These are phyloP conservation scores for Zingel zingel DNA, from an alignment of 2,113 vertebrate genomes.

Conservation along the genomic window DNA sequence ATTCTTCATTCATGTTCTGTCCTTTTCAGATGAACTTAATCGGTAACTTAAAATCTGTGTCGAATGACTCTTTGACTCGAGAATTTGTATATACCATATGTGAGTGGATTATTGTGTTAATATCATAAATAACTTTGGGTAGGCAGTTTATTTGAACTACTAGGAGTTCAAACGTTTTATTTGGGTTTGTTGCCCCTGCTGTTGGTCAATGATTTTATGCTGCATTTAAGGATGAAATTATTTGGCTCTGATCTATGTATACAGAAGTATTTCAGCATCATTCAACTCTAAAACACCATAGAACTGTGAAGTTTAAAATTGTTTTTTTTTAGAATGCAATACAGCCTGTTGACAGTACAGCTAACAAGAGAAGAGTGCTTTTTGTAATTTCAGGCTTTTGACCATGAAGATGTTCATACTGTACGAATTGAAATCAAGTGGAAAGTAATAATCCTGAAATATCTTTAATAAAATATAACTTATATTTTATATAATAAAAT, in stretches of 20 bases:
- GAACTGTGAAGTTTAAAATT: not conserved
- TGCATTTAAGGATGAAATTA: not conserved
- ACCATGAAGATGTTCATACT: not conserved
- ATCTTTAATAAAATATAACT: not conserved
- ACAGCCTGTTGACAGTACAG: too few relatives aligned
- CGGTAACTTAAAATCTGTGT: conserved; percentile 8
- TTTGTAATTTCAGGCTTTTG: not conserved
- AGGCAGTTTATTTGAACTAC: not conserved
- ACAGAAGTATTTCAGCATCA: not conserved
- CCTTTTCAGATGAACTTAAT: not conserved
- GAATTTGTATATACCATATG: not conserved
- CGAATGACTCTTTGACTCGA: not conserved
- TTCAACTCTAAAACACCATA: not conserved
- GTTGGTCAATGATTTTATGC: not conserved
- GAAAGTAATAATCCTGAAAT: not conserved
- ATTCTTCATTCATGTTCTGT: conserved; percentile 1
- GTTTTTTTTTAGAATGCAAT: not conserved
- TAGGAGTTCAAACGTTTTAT: not conserved
- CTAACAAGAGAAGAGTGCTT: too few relatives aligned
- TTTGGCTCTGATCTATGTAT: not conserved
- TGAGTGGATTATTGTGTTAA: not conserved
- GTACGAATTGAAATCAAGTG: not conserved
- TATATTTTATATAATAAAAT: too few relatives aligned
- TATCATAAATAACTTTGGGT: not conserved
- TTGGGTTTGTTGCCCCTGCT: not conserved